phyloP scores from a whole-genome alignment of 2,888 invertebrate genomes.

The Augochlorella aurata region DNA sequence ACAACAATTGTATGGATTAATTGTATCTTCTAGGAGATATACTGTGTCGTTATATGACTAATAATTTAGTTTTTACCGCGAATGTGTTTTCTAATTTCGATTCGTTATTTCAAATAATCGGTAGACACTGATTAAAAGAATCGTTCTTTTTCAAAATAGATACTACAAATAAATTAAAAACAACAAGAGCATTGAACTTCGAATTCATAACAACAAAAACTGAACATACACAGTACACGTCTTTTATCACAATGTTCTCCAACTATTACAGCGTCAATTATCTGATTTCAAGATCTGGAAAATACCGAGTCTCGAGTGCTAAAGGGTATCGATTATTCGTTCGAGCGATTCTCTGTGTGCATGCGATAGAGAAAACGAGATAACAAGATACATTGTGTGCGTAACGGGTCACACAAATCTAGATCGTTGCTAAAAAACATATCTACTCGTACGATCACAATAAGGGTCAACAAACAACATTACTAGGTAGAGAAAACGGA shows the following conservation, averaged over 20 bases:
- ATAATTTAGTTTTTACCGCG: neutral
- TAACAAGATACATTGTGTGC: slow-evolving; percentile 31
- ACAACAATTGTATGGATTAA: slow-evolving; percentile 17
- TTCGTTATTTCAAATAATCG: neutral
- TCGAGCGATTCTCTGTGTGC: slow-evolving; percentile 28
- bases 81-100: neutral
- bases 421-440: slow-evolving; percentile 15
- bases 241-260: too few species aligned
- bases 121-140: neutral
- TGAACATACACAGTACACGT: too few species aligned
- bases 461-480: slow-evolving; percentile 8
- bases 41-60: neutral
- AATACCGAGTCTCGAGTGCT: neutral
- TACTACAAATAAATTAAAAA: neutral
- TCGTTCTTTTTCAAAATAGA: neutral
- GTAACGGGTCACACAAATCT: slow-evolving; percentile 31
- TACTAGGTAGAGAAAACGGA: neutral
- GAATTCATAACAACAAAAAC: neutral
- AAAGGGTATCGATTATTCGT: neutral
- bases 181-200: neutral
- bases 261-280: neutral
- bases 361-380: slow-evolving; percentile 41
- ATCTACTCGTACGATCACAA: slow-evolving; percentile 44
- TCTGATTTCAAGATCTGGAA: neutral
- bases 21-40: neutral